Base-by-base conservation (phyloP, 2,797 vertebrate genomes). In the Cetoscarus ocellatus region DNA sequence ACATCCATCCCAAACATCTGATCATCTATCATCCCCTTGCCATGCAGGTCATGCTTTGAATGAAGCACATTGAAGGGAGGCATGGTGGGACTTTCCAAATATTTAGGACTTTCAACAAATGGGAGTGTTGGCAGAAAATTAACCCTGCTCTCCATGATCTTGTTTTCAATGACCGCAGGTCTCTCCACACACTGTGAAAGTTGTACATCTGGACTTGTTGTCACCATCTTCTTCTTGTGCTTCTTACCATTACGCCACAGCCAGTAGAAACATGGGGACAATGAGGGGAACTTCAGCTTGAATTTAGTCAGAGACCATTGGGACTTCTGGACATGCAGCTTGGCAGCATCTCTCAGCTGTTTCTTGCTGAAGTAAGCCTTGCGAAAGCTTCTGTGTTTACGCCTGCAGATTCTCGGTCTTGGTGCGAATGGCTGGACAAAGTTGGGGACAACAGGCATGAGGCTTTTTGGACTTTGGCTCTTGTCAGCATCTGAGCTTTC, bases 191-290 rank as follows among this genome's bases (percentile, higher is more conserved):
- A 61, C 35, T 77, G 66, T 2, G 86, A 58, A 12, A 5, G 15
- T 12, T 62, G 44, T 5, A 61, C 44, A 38, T 70, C 77, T 27
- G 69, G 49, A 17, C 27, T 69, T 73, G 83, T 6, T 0, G 49
- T 0, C 8, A 62, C 19, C 7, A 3, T 70, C 64, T 85, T 27
- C 50, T 81, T 83, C 53, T 82, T 91, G 38, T 39, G 13, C 10
- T 78, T 84, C 11, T 78, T 68, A n/a, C 72, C 82, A 65, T 88
- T 88, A 52, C 91, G 96, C 97, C 97, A 99, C 68, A 96, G 88
- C 96, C 97, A 98, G 77, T 96, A 99, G 76, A 95, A 94, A 52
- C 94, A 96, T 3, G 94, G 90, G 0, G 96, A 97, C 70, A 98
- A 86, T 27, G 90, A 93, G 0, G 96, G 97, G 79, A 96, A 99